Evolutionary conservation across 1,140 invertebrate genomes (phyloP), one percentile per base, ranked within the genome.

Genomic region (Eupeodes corollae): DNA sequence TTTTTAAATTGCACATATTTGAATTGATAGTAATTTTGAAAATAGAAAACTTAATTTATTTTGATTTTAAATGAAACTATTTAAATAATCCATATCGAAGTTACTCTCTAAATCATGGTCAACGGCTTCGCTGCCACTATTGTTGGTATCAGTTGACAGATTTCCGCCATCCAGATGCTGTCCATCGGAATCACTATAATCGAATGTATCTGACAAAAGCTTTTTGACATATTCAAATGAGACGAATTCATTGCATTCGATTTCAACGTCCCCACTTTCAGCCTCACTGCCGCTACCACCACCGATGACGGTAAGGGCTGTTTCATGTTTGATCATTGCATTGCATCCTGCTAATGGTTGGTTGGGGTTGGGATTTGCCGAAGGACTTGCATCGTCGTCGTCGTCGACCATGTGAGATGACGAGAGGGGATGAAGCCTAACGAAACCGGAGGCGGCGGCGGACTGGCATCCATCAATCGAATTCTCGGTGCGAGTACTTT

Each of bases 211-310:
- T 14, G 57, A 51, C 13, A 66, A 54, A 47, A 66, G 58, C 46
- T 67, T 67, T 43, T 58, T 67, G 48, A 67, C 64, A 51, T 67
- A 67, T 47, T 67, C 64, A 39, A 67, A 67, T 16, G 64, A 67
- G 40, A 67, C 64, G 47, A 63, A 67, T 43, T 67, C 64, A 32
- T 51, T 56, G 21, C 53, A 18, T 14, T 43, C 39, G 6, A 45
- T 1, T 16, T 49, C 13, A 10, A n/a, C 30, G 39, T 39, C 33
- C 13, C 16, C 15, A 13, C 9, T 16, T 2, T 45, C 13, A 8
- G 3, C 8, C 21, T 26, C 21, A 26, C 21, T 48, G 30, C 11
- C 32, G 42, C 21, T 47, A 50, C 13, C 42, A 26, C 11, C 31
- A 21, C 26, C 12, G 31, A 2, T 42, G 48, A 26, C 49, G 14